Evolutionary conservation across 30 jellyfish, hydroid and myxozoan species (phyloP), one percentile per base, ranked within the genome.

Genomic region (Rhopilema esculentum): DNA sequence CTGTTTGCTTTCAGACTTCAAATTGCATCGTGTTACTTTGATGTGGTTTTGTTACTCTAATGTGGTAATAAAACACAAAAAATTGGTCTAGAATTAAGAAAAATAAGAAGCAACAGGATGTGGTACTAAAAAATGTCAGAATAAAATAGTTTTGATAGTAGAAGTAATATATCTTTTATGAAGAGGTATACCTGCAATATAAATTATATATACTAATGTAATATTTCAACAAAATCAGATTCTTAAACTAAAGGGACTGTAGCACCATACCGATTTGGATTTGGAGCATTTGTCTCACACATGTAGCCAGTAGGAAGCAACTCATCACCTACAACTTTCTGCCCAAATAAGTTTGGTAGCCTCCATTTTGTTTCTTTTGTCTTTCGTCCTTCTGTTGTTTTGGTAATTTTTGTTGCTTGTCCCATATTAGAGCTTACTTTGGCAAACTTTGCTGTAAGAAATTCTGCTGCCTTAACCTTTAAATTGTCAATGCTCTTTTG

Each of bases 401-500:
- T 6, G 57, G 57, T 40, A 40, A 40, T 12, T 40, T 40, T 40
- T 63, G 29, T 19, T 24, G 30, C 73, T 19, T 24, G 30, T 24
- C 73, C 73, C 73, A 63, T 63, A 7, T 24, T 17, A 19, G 29
- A 24, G 29, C 73, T 19, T 20, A 24, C 4, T 24, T 19, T 24
- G 6, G 73, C 30, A 63, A 63, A 63, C 73, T 63, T n/a, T 17
- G 6, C 73, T 63, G 29, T 19, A 1, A 77, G 22, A 51, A 49
- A 77, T 23, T 77, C 77, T 21, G 87, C 87, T 24, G 87, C 53
- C 7, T 77, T 51, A 1, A 51, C 32, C 21, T 77, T 77, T 4
- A 77, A 73, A 49, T 27, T 49, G 20, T 77, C 64, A 17, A 77
- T 51, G 27, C 68, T 79, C 52, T 66, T 79, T 4, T 31, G 18